phyloP scores from a whole-genome alignment of 2,113 vertebrate genomes.

The Sisor rabdophorus region DNA sequence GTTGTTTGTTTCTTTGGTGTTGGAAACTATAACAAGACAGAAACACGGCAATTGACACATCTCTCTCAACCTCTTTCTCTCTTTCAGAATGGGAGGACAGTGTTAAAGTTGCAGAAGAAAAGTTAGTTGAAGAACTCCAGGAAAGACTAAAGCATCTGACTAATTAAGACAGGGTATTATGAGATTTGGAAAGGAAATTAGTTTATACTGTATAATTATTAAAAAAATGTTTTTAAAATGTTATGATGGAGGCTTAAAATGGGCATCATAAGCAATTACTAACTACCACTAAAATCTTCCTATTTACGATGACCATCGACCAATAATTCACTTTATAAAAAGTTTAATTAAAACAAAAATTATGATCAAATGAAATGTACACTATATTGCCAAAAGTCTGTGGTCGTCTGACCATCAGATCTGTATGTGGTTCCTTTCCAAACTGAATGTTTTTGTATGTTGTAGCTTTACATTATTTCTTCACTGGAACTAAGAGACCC shows the following conservation, averaged over 20 bases:
- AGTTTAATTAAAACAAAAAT: too few relatives aligned
- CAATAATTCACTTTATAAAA: neutral
- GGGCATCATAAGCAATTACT: neutral
- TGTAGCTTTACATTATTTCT: too few relatives aligned
- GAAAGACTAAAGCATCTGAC: slow-evolving; percentile 9
- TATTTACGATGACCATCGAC: neutral
- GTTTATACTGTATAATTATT: neutral
- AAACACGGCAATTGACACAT: too few relatives aligned
- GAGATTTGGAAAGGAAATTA: neutral
- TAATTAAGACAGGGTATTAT: neutral
- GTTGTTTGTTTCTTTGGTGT: too few relatives aligned
- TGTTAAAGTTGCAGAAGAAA: slow-evolving; percentile 19
- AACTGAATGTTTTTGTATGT: too few relatives aligned
- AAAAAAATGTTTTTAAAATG: neutral
- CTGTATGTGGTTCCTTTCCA: too few relatives aligned
- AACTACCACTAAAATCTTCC: neutral
- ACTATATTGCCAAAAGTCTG: too few relatives aligned
- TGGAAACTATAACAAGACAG: too few relatives aligned
- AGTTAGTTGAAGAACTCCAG: slow-evolving; percentile 31
- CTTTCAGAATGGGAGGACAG: slow-evolving; percentile 35
- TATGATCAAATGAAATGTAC: too few relatives aligned
- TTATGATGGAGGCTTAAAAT: neutral
- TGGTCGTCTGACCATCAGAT: too few relatives aligned
- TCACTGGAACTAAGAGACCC: too few relatives aligned
- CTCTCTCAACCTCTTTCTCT: too few relatives aligned